Evolutionary conservation across 2,888 invertebrate species (phyloP).

Genomic region (Thyatira batis): DNA sequence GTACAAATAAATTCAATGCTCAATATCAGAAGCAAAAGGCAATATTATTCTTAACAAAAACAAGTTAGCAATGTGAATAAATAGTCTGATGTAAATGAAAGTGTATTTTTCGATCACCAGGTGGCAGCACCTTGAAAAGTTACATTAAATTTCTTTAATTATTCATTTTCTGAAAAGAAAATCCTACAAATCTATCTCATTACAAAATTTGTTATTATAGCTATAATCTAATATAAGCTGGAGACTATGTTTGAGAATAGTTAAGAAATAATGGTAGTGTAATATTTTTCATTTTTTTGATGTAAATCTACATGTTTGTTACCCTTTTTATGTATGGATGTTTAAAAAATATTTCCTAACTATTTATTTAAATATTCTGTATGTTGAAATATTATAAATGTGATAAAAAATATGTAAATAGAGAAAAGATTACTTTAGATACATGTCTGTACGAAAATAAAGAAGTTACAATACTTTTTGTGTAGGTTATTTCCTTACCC

Average conservation of each 20-base stretch:
- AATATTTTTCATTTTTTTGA: too few relatives aligned
- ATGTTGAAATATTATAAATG: not conserved
- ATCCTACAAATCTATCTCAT: too few relatives aligned
- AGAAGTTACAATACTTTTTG: not conserved
- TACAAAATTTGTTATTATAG: too few relatives aligned
- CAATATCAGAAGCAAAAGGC: conserved; percentile 21
- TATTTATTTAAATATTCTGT: not conserved
- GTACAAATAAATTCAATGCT: conserved; percentile 16
- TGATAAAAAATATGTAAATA: not conserved
- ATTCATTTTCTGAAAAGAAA: not conserved
- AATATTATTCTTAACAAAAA: not conserved
- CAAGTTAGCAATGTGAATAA: not conserved
- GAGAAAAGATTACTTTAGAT: not conserved
- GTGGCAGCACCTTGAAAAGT: not conserved
- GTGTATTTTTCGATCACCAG: not conserved
- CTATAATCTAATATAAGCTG: too few relatives aligned
- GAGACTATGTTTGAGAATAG: too few relatives aligned
- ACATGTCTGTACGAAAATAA: not conserved
- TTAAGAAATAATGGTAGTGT: too few relatives aligned
- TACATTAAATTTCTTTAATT: not conserved
- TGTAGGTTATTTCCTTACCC: not conserved
- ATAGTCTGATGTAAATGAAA: not conserved
- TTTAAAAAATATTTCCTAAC: too few relatives aligned
- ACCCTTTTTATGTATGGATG: too few relatives aligned
- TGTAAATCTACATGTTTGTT: too few relatives aligned